Percentiles rank a stretch among this genome's conserved stretches.
Conservation (phyloP, 2,113 vertebrate genomes). For the Alligator sinensis region DNA sequence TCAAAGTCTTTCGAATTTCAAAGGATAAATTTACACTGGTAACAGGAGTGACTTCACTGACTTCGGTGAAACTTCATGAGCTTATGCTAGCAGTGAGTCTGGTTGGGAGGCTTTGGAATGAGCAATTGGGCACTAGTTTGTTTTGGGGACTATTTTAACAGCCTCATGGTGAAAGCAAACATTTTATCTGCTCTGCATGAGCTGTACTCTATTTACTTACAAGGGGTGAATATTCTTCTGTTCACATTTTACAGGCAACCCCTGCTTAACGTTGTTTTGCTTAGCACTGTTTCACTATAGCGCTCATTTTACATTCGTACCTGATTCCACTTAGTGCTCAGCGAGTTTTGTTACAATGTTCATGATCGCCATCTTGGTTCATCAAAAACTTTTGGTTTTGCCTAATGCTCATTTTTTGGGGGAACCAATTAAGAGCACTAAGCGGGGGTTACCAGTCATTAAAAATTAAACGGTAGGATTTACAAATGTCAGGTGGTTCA, state of each 20-base stretch:
- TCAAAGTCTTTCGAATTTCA: neutral
- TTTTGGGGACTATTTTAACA: neutral
- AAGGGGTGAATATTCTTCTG: neutral
- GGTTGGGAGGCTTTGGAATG: neutral
- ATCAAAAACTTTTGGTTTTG: too few species aligned
- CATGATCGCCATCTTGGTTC: too few species aligned
- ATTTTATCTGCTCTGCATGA: neutral
- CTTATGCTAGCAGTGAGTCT: neutral
- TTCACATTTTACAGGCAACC: neutral
- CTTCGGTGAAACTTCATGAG: constrained; percentile 14
- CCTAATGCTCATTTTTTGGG: too few species aligned
- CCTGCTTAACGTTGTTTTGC: too few species aligned
- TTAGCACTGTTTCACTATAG: too few species aligned
- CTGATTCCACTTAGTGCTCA: too few species aligned
- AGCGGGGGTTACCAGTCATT: too few species aligned
- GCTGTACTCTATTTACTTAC: neutral
- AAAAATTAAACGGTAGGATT: too few species aligned
- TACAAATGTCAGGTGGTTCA: too few species aligned
- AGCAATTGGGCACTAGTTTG: neutral
- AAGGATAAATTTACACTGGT: neutral
- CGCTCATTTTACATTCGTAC: too few species aligned
- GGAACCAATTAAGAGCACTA: too few species aligned
- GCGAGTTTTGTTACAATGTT: too few species aligned
- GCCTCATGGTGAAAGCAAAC: neutral
- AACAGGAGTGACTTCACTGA: neutral